A percentile compares a stretch with the other conserved stretches of the same genome.
Conservation (phyloP, 2,797 vertebrate species). For the Luscinia megarhynchos region DNA sequence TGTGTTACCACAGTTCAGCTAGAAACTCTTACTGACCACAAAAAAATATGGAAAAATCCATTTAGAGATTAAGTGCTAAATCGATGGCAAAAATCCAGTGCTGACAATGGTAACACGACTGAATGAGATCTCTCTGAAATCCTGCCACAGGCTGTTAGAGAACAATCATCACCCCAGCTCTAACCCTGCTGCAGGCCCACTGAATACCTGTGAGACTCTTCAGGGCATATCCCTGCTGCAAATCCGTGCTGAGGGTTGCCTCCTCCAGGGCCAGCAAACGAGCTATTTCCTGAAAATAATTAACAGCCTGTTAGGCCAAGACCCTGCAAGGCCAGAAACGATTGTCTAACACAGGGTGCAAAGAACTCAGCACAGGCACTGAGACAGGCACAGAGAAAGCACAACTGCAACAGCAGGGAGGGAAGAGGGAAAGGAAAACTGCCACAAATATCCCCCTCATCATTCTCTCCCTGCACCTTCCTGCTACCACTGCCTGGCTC, state of each 20-base stretch:
- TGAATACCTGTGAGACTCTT: slow-evolving; percentile 94
- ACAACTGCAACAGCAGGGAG: neutral
- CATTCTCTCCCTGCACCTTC: neutral
- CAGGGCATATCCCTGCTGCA: slow-evolving; percentile 97
- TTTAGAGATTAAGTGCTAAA: neutral
- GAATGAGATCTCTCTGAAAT: neutral
- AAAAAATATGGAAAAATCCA: neutral
- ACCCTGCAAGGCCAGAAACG: neutral
- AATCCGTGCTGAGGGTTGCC: slow-evolving; percentile 94
- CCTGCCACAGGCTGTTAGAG: neutral
- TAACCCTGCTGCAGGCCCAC: neutral
- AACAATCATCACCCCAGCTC: neutral
- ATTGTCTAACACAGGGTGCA: neutral
- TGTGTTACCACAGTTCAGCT: neutral
- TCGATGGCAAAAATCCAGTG: neutral
- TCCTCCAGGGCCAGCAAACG: slow-evolving; percentile 95
- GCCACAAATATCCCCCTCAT: neutral
- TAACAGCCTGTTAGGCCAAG: neutral
- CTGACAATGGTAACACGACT: neutral
- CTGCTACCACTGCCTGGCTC: neutral
- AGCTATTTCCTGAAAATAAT: slow-evolving; percentile 89
- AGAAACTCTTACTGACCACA: neutral
- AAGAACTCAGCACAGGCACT: neutral
- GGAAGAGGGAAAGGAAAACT: neutral
- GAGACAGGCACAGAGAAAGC: neutral